Percentiles rank a stretch among this genome's conserved stretches.
Evolutionary conservation across 2,888 invertebrate species (phyloP).

Genomic region (Mantis religiosa): DNA sequence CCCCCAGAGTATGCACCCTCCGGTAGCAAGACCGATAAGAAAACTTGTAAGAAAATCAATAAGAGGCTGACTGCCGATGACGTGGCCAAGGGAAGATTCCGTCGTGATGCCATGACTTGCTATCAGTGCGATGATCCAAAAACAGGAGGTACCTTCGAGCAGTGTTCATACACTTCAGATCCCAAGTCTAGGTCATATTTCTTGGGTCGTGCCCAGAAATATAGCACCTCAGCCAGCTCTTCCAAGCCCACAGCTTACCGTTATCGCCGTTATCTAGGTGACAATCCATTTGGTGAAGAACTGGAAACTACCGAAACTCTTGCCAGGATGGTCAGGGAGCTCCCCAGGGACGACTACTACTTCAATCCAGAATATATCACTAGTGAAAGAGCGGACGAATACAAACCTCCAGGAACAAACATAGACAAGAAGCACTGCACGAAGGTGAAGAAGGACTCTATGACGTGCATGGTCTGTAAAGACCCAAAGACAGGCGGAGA

Average conservation of each 20-base stretch:
- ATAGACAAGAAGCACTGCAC: slow-evolving; percentile 23
- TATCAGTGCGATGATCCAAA: slow-evolving; percentile 51
- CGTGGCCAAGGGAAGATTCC: slow-evolving; percentile 35
- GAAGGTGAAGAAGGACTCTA: slow-evolving; percentile 29
- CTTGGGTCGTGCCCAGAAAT: slow-evolving; percentile 23
- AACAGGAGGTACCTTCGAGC: slow-evolving; percentile 72
- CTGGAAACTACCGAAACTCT: background rate
- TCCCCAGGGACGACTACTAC: slow-evolving; percentile 34
- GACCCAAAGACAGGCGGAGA: slow-evolving; percentile 70
- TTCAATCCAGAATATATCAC: slow-evolving; percentile 43
- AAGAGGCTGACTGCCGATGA: slow-evolving; percentile 37
- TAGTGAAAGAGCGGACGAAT: slow-evolving; percentile 32
- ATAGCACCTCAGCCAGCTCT: background rate
- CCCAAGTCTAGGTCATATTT: slow-evolving; percentile 58
- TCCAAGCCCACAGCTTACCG: slow-evolving; percentile 22
- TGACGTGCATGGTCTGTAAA: slow-evolving; percentile 57
- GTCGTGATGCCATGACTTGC: slow-evolving; percentile 52
- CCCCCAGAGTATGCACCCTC: background rate
- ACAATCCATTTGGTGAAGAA: slow-evolving; percentile 7
- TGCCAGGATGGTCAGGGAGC: background rate
- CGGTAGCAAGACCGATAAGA: slow-evolving; percentile 33
- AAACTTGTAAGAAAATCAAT: slow-evolving; percentile 36
- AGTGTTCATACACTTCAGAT: slow-evolving; percentile 71
- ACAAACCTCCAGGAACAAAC: slow-evolving; percentile 15
- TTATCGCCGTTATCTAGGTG: slow-evolving; percentile 14